These are phyloP conservation scores for Jaculus jaculus DNA, from an alignment of 2,113 vertebrate genomes.

Conservation along the genomic window DNA sequence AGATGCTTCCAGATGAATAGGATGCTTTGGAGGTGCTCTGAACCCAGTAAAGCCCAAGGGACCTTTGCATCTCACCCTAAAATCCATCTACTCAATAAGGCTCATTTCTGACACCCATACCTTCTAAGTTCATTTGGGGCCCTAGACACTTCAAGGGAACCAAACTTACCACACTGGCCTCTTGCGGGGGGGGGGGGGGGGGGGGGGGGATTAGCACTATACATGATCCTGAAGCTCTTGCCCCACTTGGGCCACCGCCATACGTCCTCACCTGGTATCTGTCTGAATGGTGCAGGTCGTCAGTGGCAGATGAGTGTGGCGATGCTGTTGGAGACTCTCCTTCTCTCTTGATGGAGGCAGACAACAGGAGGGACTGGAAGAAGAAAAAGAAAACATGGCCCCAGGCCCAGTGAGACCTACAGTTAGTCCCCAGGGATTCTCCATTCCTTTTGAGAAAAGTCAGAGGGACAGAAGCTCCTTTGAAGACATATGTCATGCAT, in stretches of 20 bases:
- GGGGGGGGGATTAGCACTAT: neutral
- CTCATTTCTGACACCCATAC: neutral
- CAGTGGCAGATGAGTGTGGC: slow-evolving; percentile 92
- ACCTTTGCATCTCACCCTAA: neutral
- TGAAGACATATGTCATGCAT: neutral
- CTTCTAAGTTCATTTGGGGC: neutral
- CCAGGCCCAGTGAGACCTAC: neutral
- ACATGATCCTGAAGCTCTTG: neutral
- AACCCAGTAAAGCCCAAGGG: neutral
- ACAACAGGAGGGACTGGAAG: slow-evolving; percentile 96
- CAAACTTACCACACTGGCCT: neutral
- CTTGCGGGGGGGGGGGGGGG: neutral
- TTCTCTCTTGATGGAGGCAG: slow-evolving; percentile 98
- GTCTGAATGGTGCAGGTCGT: slow-evolving; percentile 99
- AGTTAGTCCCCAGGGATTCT: neutral
- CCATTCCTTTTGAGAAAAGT: neutral
- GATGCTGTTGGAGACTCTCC: slow-evolving; percentile 98
- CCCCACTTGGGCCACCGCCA: neutral
- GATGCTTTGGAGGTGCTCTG: slow-evolving; percentile 31
- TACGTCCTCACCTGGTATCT: slow-evolving; percentile 95
- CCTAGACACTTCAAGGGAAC: neutral
- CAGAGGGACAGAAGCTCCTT: neutral
- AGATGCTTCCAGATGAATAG: neutral
- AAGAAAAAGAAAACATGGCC: slow-evolving; percentile 72
- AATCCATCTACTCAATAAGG: neutral